Conservation (phyloP, 2,797 vertebrate genomes). For the Smutsia gigantea region DNA sequence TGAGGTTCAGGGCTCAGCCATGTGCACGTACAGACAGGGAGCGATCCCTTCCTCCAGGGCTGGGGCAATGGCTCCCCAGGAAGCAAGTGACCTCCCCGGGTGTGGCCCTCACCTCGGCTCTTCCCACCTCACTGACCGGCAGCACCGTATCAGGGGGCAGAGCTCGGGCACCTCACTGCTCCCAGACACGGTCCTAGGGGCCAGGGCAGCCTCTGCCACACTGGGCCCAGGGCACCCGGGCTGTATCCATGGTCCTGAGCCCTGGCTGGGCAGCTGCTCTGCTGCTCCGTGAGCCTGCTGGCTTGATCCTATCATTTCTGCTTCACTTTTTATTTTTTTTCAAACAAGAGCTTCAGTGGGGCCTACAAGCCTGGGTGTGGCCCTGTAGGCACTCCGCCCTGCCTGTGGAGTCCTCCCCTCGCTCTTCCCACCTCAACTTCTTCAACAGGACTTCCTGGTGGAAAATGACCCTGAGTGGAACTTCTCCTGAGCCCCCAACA, state of each 20-base stretch:
- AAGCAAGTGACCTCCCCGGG: background rate
- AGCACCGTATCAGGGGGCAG: background rate
- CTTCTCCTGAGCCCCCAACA: background rate
- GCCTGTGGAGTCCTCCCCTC: too few species aligned
- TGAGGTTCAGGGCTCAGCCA: background rate
- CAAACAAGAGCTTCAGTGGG: background rate
- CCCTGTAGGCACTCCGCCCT: accelerated
- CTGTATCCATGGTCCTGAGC: background rate
- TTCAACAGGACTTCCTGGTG: background rate
- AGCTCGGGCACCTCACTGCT: background rate
- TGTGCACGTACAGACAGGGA: accelerated
- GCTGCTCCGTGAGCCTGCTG: too few species aligned
- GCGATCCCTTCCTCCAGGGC: accelerated
- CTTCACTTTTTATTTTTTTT: too few species aligned
- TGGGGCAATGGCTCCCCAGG: accelerated
- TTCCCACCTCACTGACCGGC: background rate
- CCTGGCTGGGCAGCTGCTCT: too few species aligned
- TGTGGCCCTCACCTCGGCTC: background rate
- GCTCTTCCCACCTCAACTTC: background rate
- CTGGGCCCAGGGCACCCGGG: accelerated
- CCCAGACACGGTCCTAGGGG: background rate
- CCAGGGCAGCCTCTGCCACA: background rate
- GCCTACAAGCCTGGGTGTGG: background rate
- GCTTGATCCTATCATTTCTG: background rate
- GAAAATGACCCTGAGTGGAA: background rate